These are phyloP conservation scores for Burhinus oedicnemus DNA, from an alignment of 2,113 vertebrate genomes.

Conservation along the genomic window DNA sequence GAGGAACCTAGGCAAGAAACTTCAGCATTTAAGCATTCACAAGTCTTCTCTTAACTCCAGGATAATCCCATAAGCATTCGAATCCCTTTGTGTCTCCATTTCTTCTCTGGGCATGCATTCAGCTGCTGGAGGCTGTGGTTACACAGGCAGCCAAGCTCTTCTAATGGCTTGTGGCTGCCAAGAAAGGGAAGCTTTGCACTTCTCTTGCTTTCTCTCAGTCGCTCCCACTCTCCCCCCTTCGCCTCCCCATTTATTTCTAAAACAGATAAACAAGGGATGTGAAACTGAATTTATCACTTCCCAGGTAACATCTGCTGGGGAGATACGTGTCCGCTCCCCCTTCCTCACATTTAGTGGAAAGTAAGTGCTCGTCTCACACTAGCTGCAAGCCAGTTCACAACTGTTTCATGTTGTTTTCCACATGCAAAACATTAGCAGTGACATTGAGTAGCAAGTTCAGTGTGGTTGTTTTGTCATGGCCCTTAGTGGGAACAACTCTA, in stretches of 20 bases:
- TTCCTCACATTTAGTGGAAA: not conserved
- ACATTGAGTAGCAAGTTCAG: not conserved
- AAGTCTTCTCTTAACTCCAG: not conserved
- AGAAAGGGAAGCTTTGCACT: not conserved
- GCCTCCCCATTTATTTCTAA: not conserved
- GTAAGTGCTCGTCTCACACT: not conserved
- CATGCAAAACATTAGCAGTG: not conserved
- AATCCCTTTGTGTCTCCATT: not conserved
- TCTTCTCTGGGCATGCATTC: slow-evolving; percentile 7
- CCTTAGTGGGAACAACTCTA: not conserved
- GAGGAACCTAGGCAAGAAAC: not conserved
- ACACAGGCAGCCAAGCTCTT: not conserved
- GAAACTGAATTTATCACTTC: not conserved
- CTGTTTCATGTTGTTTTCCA: not conserved
- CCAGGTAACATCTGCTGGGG: not conserved
- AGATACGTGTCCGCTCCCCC: not conserved
- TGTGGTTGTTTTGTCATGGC: not conserved
- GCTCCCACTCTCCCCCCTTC: not conserved
- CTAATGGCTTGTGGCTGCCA: slow-evolving; percentile 13
- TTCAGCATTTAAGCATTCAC: not conserved
- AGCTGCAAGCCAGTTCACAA: not conserved
- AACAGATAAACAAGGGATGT: not conserved
- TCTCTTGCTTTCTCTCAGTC: not conserved
- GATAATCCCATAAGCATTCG: not conserved
- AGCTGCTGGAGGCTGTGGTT: slow-evolving; percentile 15